Evolutionary conservation across 2,797 vertebrate genomes (phyloP).

Genomic region (Xenops minutus): DNA sequence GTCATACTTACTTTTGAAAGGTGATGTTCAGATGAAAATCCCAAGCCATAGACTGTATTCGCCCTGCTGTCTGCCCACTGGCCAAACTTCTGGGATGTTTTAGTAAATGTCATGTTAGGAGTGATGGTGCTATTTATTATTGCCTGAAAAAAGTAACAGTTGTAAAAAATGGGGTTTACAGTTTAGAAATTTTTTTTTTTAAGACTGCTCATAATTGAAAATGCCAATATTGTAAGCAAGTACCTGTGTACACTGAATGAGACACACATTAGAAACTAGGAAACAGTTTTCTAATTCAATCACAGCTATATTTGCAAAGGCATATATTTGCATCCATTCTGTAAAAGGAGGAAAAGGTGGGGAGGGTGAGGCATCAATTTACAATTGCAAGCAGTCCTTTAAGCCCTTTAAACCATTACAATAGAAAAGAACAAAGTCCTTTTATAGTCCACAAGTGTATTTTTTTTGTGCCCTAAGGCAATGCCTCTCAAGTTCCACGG

Average conservation of each 20-base stretch:
- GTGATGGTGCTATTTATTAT: slow-evolving; percentile 99
- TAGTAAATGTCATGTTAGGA: slow-evolving; percentile 99
- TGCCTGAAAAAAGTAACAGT: slow-evolving; percentile 81
- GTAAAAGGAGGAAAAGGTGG: background rate
- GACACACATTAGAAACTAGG: background rate
- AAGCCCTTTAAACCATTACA: background rate
- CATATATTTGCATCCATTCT: background rate
- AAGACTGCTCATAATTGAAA: background rate
- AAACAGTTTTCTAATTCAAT: background rate
- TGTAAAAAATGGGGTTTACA: background rate
- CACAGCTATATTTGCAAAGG: background rate
- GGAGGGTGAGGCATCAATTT: background rate
- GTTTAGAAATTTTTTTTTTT: background rate
- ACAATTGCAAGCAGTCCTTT: background rate
- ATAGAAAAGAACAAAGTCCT: background rate
- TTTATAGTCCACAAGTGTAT: background rate
- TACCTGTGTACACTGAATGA: background rate
- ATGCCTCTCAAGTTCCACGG: background rate
- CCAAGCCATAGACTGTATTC: slow-evolving; percentile 96
- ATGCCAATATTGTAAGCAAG: background rate
- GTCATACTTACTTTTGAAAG: slow-evolving; percentile 88
- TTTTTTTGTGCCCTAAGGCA: background rate
- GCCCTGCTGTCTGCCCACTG: slow-evolving; percentile 98
- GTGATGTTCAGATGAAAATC: slow-evolving; percentile 98
- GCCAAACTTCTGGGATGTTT: slow-evolving; percentile 99